A percentile compares a stretch with the other conserved stretches of the same genome.
Evolutionary conservation across 2,113 vertebrate genomes (phyloP).

Genomic region (Oryzias curvinotus): DNA sequence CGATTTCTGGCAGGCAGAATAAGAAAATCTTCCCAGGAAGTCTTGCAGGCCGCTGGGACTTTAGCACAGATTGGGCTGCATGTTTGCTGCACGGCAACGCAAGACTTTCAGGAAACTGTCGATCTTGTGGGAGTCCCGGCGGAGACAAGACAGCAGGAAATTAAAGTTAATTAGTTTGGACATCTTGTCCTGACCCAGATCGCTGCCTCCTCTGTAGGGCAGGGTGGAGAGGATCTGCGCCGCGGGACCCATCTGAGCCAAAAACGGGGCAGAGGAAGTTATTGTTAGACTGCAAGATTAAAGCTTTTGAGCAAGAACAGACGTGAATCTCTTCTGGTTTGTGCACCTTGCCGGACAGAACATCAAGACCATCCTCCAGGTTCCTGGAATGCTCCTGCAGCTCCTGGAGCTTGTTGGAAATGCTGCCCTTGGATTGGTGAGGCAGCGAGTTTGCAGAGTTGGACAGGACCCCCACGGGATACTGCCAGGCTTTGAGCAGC

Average conservation of each 20-base stretch:
- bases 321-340: rapidly evolving
- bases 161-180: constrained; percentile 73
- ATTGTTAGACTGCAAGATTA: neutral
- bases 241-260: constrained; percentile 67
- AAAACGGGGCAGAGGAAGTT: neutral
- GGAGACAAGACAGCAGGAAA: constrained; percentile 80
- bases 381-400: constrained; percentile 71
- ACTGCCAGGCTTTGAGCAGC: constrained; percentile 75
- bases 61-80: constrained; percentile 71
- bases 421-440: constrained; percentile 66
- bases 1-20: neutral
- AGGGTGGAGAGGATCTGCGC: constrained; percentile 64
- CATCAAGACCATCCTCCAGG: constrained; percentile 73
- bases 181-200: constrained; percentile 68
- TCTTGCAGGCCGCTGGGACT: neutral
- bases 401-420: constrained; percentile 72
- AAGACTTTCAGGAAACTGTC: constrained; percentile 83
- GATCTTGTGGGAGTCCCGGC: constrained; percentile 82
- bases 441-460: constrained; percentile 58
- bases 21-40: constrained; percentile 12
- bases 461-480: constrained; percentile 69
- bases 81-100: constrained; percentile 70
- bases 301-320: neutral
- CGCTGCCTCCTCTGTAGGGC: constrained; percentile 60
- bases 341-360: constrained; percentile 68